Conservation (phyloP, 1,140 invertebrate genomes). For the Harlomillsia oculata region DNA sequence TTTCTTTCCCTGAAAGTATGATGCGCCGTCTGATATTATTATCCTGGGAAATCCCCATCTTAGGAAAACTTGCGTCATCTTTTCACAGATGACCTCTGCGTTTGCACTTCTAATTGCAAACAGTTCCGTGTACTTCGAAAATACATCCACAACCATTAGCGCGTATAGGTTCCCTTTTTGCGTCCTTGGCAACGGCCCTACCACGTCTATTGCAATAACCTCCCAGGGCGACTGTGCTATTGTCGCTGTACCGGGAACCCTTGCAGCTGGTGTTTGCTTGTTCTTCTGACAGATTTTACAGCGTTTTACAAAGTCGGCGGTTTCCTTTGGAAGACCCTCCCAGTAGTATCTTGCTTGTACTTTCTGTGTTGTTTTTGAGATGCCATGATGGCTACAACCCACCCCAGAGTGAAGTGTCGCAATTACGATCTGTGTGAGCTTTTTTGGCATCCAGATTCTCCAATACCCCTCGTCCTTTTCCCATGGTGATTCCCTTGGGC, state of each 20-base stretch:
- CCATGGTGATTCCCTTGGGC: constrained; percentile 5
- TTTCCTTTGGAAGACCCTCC: constrained; percentile 36
- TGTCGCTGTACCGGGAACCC: background rate
- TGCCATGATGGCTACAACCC: background rate
- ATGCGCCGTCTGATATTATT: constrained; percentile 35
- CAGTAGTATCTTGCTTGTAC: constrained; percentile 33
- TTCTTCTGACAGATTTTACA: background rate
- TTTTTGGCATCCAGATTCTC: background rate
- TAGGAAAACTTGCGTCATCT: constrained; percentile 31
- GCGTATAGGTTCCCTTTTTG: constrained; percentile 8
- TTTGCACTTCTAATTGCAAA: constrained; percentile 13
- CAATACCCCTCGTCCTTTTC: constrained; percentile 2
- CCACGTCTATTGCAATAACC: constrained; percentile 25
- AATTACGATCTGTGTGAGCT: background rate
- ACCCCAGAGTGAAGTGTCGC: background rate
- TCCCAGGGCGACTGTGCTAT: constrained; percentile 25
- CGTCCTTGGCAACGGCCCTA: constrained; percentile 27
- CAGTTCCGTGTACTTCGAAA: constrained; percentile 31
- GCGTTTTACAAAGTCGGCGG: constrained; percentile 3
- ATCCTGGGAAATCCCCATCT: constrained; percentile 35
- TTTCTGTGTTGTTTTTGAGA: constrained; percentile 4
- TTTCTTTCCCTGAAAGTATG: constrained; percentile 29
- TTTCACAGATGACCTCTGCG: constrained; percentile 2
- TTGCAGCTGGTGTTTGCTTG: background rate
- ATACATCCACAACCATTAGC: constrained; percentile 30